Conservation (phyloP, 2,888 invertebrate species). For the Carcina quercana region DNA sequence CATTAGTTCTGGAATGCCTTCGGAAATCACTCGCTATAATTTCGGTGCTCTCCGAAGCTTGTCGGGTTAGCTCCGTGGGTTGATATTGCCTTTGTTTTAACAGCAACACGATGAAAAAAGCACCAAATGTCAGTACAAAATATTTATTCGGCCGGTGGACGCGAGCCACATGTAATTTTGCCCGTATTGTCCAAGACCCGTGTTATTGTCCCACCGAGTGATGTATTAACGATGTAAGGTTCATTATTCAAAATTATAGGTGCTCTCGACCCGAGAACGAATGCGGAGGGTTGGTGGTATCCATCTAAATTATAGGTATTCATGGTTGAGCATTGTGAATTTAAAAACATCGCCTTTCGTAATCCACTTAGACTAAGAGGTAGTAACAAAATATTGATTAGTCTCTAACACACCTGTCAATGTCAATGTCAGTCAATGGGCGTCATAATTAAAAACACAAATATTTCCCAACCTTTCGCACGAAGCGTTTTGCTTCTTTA, state of each 20-base stretch:
- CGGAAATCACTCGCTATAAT: slow-evolving; percentile 59
- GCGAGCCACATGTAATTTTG: slow-evolving; percentile 54
- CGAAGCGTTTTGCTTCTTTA: too few species aligned
- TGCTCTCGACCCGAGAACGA: slow-evolving; percentile 22
- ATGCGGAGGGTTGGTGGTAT: slow-evolving; percentile 12
- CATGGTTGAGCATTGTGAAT: too few species aligned
- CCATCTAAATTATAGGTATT: slow-evolving; percentile 3
- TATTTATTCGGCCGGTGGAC: slow-evolving; percentile 59
- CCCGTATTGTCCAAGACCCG: slow-evolving; percentile 40
- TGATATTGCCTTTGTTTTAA: slow-evolving; percentile 68
- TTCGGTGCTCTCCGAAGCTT: slow-evolving; percentile 48
- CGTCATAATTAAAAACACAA: too few species aligned
- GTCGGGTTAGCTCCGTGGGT: slow-evolving; percentile 57
- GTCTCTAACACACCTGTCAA: too few species aligned
- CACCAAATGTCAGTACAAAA: slow-evolving; percentile 53
- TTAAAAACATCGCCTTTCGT: too few species aligned
- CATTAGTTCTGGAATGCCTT: slow-evolving; percentile 68
- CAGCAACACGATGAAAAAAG: slow-evolving; percentile 49
- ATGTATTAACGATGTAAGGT: slow-evolving; percentile 44
- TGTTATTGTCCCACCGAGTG: slow-evolving; percentile 49
- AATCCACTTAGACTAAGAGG: too few species aligned
- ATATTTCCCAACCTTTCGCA: too few species aligned
- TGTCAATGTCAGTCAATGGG: too few species aligned
- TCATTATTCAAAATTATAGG: slow-evolving; percentile 44
- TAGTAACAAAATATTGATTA: too few species aligned